A percentile compares a stretch with the other conserved stretches of the same genome.
Evolutionary conservation across 2,888 invertebrate species (phyloP).

Genomic region (Prosopocoilus inquinatus): DNA sequence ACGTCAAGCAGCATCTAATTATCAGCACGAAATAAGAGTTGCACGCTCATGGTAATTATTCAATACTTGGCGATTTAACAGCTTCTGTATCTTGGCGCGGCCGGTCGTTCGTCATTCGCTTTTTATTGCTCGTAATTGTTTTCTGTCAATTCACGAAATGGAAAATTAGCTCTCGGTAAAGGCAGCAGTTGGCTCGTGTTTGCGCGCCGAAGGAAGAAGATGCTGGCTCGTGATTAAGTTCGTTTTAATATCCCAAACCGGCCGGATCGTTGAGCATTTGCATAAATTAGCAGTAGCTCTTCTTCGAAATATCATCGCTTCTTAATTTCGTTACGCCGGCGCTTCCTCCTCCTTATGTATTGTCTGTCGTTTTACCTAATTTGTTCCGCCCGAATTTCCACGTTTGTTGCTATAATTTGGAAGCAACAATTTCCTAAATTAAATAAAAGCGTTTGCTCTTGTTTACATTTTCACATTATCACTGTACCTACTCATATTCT

Average conservation of each 20-base stretch:
- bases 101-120: background rate
- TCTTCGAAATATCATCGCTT: constrained; percentile 12
- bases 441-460: no score
- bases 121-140: background rate
- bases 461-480: no score
- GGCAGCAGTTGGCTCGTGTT: background rate
- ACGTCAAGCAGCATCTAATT: no score
- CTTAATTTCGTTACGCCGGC: constrained; percentile 10
- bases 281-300: constrained; percentile 16
- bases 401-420: no score
- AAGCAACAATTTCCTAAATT: no score
- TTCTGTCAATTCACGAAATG: background rate
- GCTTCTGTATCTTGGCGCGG: background rate
- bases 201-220: background rate
- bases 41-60: constrained; percentile 6
- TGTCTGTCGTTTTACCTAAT: no score
- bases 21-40: background rate
- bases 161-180: background rate
- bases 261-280: constrained; percentile 4
- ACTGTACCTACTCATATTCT: no score
- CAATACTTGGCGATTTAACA: constrained; percentile 1
- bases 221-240: background rate
- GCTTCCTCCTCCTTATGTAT: background rate
- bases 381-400: no score
- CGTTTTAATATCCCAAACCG: background rate